These are phyloP conservation scores for Phocoena sinus DNA, from an alignment of 2,113 vertebrate species.

Conservation along the genomic window DNA sequence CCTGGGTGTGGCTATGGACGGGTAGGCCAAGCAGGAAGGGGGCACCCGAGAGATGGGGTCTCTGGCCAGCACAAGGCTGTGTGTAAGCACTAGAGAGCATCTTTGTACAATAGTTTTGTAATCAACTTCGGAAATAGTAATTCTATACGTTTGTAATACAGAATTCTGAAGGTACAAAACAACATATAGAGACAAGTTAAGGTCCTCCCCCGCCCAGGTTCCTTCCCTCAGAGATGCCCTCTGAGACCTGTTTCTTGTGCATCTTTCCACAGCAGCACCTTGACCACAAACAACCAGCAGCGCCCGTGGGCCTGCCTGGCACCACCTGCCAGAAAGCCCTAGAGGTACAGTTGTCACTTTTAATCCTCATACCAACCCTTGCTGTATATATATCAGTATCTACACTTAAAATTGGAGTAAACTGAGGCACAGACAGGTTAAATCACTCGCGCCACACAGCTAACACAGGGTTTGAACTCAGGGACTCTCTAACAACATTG, in stretches of 20 bases:
- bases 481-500: not conserved
- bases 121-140: not conserved
- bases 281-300: not conserved
- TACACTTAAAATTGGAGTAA: not conserved
- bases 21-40: not conserved
- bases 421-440: not conserved
- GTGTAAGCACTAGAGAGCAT: not conserved
- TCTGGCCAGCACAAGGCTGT: not conserved
- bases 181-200: no score
- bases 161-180: not conserved
- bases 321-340: not conserved
- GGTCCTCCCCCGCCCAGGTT: no score
- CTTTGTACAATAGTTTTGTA: not conserved
- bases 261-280: not conserved
- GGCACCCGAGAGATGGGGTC: not conserved
- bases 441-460: not conserved
- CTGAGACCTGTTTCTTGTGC: not conserved
- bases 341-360: fast-evolving
- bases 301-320: fast-evolving
- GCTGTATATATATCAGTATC: fast-evolving
- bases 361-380: not conserved
- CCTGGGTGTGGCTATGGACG: not conserved
- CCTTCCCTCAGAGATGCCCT: not conserved
- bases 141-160: not conserved
- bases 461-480: not conserved